Evolutionary conservation across 2,797 vertebrate genomes (phyloP).

Genomic region (Arrhamphus sclerolepis): DNA sequence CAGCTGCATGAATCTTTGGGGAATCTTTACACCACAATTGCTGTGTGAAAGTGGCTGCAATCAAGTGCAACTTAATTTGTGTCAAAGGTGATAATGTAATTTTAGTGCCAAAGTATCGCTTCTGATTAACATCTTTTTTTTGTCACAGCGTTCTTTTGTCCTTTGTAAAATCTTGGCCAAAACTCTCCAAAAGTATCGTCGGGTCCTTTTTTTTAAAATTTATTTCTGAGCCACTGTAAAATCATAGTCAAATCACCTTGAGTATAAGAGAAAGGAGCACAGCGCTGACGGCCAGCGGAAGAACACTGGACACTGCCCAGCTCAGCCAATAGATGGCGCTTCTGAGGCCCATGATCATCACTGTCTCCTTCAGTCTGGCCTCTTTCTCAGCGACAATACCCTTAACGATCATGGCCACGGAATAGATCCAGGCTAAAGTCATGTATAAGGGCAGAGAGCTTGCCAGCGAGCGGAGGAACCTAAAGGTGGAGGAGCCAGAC

Average conservation of each 20-base stretch:
- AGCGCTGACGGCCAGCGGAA: slow-evolving; percentile 87
- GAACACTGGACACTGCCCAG: slow-evolving; percentile 90
- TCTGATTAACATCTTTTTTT: too few species aligned
- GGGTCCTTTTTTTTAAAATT: slow-evolving; percentile 60
- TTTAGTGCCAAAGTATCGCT: neutral
- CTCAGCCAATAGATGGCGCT: slow-evolving; percentile 91
- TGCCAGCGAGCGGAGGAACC: slow-evolving; percentile 90
- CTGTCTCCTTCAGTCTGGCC: slow-evolving; percentile 92
- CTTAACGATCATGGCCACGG: slow-evolving; percentile 94
- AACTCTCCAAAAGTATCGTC: slow-evolving; percentile 50
- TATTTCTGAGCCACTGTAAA: slow-evolving; percentile 56
- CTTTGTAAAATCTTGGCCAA: neutral
- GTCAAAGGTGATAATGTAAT: slow-evolving; percentile 6
- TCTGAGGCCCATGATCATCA: slow-evolving; percentile 94
- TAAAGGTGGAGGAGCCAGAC: slow-evolving; percentile 56
- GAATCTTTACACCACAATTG: too few species aligned
- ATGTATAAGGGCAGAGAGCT: slow-evolving; percentile 92
- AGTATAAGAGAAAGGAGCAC: slow-evolving; percentile 86
- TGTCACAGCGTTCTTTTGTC: neutral
- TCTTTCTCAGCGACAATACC: slow-evolving; percentile 95
- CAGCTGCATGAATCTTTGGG: too few species aligned
- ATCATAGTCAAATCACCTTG: slow-evolving; percentile 87
- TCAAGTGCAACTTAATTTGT: too few species aligned
- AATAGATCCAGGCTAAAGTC: slow-evolving; percentile 97
- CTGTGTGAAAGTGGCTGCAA: too few species aligned